A percentile compares a stretch with the other conserved stretches of the same genome.
Evolutionary conservation across 64 coral and sea anemone genomes (phyloP).

Genomic region (Montipora sp.): DNA sequence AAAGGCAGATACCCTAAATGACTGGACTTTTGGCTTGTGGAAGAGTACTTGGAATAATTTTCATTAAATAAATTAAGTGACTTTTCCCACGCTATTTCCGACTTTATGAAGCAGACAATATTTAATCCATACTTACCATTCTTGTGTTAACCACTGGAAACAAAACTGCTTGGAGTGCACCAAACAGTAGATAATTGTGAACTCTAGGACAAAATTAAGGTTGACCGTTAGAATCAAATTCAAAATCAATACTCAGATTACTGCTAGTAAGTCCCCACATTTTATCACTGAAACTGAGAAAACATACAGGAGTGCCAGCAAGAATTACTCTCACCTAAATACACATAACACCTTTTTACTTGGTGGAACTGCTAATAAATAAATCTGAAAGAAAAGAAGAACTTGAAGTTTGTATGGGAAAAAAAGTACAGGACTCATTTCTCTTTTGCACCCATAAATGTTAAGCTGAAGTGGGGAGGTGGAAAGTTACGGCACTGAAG

Average conservation of each 20-base stretch:
- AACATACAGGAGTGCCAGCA: not conserved
- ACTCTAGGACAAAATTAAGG: conserved; percentile 51
- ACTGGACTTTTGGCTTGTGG: too few relatives aligned
- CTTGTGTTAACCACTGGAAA: conserved; percentile 94
- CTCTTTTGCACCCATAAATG: too few relatives aligned
- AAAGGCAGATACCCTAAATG: too few relatives aligned
- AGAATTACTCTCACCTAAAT: conserved; percentile 64
- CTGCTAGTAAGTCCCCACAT: not conserved
- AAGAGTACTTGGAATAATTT: too few relatives aligned
- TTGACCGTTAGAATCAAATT: not conserved
- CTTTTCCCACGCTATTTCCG: too few relatives aligned
- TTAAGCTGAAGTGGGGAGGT: too few relatives aligned
- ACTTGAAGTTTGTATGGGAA: not conserved
- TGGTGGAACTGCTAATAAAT: conserved; percentile 80
- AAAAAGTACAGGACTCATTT: not conserved
- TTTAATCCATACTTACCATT: conserved; percentile 46
- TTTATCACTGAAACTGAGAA: not conserved
- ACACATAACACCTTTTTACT: conserved; percentile 81
- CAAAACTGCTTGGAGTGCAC: conserved; percentile 82
- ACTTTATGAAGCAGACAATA: not conserved
- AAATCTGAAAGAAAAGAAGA: conserved; percentile 58
- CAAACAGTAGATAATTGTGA: conserved; percentile 91
- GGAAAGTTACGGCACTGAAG: too few relatives aligned
- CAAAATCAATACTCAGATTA: not conserved
- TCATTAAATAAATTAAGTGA: too few relatives aligned